phyloP scores from a whole-genome alignment of 2,797 vertebrate species.

The Anniella stebbinsi region DNA sequence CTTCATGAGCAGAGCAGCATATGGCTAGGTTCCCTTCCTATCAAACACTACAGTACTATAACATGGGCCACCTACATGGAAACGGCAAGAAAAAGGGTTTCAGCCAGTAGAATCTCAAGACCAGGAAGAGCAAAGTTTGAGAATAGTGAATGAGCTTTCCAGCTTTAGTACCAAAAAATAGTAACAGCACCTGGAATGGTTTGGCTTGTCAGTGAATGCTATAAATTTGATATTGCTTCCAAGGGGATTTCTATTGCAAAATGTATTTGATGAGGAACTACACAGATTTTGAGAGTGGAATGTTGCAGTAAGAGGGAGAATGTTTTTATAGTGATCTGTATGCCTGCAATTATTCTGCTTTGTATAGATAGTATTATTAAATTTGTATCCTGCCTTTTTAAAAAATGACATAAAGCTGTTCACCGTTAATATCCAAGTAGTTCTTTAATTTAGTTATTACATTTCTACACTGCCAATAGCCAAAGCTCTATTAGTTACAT shows the following conservation, averaged over 20 bases:
- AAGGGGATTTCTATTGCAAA: conserved; percentile 59
- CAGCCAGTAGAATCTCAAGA: conserved; percentile 20
- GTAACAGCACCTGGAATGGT: conserved; percentile 52
- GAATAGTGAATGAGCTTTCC: conserved; percentile 39
- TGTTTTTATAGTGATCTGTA: conserved; percentile 64
- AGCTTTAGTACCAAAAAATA: conserved; percentile 45
- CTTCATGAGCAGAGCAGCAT: background rate
- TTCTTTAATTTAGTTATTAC: too few species aligned
- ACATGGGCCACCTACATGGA: background rate
- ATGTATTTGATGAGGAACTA: conserved; percentile 57
- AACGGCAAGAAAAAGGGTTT: conserved; percentile 3
- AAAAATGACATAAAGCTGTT: background rate
- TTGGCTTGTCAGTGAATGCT: conserved; percentile 60
- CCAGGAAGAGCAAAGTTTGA: conserved; percentile 34
- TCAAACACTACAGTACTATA: background rate
- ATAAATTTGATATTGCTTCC: conserved; percentile 59
- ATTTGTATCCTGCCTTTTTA: background rate
- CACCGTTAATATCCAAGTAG: background rate
- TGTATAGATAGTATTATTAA: background rate
- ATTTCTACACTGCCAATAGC: too few species aligned
- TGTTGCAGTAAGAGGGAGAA: conserved; percentile 61
- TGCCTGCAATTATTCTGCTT: background rate
- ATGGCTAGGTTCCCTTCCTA: background rate
- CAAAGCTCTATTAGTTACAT: too few species aligned
- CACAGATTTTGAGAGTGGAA: conserved; percentile 66